Conservation (phyloP, 2,797 vertebrate genomes). For the Hyperoplus immaculatus region DNA sequence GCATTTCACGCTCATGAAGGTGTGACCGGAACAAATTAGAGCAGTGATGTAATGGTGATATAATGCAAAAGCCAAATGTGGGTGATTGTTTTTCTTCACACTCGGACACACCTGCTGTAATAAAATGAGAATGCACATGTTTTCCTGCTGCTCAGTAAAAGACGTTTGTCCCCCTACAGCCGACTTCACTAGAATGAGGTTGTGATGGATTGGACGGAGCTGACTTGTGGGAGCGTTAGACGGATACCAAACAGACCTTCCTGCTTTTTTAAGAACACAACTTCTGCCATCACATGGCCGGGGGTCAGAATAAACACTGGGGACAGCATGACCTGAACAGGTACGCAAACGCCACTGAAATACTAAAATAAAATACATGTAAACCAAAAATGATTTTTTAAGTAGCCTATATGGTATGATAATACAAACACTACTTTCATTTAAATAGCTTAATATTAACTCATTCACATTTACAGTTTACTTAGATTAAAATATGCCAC, state of each 20-base stretch:
- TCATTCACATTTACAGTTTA: not conserved
- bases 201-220: conserved; percentile 62
- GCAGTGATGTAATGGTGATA: conserved; percentile 26
- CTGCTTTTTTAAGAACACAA: conserved; percentile 76
- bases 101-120: conserved; percentile 13
- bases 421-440: not conserved
- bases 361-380: not conserved
- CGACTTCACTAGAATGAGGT: conserved; percentile 65
- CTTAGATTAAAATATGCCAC: not conserved
- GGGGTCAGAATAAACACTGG: conserved; percentile 88
- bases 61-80: conserved; percentile 35
- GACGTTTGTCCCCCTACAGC: conserved; percentile 70
- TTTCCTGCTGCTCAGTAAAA: not conserved
- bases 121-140: conserved; percentile 1
- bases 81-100: not conserved
- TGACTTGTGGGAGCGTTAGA: conserved; percentile 75
- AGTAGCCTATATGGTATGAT: not conserved
- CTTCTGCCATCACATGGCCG: conserved; percentile 83
- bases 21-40: conserved; percentile 27
- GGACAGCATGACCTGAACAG: conserved; percentile 86
- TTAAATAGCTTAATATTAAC: not conserved
- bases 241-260: conserved; percentile 79
- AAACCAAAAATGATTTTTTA: not conserved
- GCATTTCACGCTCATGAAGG: conserved; percentile 35
- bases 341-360: conserved; percentile 70